Base-by-base conservation (phyloP, 2,113 vertebrate genomes). In the Nothocercus julius region DNA sequence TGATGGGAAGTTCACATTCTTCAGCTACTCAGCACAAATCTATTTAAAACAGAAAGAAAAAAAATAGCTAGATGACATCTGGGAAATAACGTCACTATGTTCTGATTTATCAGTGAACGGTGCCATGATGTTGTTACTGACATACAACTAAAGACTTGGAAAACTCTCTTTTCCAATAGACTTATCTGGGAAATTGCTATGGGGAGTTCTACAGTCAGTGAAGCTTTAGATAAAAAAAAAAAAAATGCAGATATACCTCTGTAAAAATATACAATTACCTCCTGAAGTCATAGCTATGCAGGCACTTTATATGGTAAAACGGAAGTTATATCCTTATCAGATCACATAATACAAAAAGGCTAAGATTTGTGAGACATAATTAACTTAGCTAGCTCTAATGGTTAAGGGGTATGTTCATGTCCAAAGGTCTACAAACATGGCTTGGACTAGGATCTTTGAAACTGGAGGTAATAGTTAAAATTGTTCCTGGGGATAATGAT, bases 171-270 rank as follows among this genome's bases (percentile, higher is more conserved):
- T 42, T 2, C 16, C 27, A 11, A 38, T 1, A 49, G 16, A 45
- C 2, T 85, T 30, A 28, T 32, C 4, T 44, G 4, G 9, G 5
- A 30, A 74, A 45, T 72, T 66, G 51, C 11, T 72, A 7, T 47
- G 32, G 42, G 14, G 7, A 64, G 3, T 61, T 95, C 42, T 82
- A 13, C 3, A 20, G 9, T 0, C 45, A 36, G 24, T 63, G 10
- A 79, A 51, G 13, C 3, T 84, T 51, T 68, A 85, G 32, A 51
- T 62, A 58, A 92, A 93, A 22, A 93, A 22, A 58, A 92, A 93
- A 22, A 93, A 22, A 5, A 25, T 1, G 40, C 11, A 73, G 7
- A 30, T 3, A 21, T 10, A 11, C 27, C 4, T 70, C 30, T 59
- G 17, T 16, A 49, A 72, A 82, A 58, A 30, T 15, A 72, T 8